These are phyloP conservation scores for Bombus pascuorum DNA, from an alignment of 1,140 invertebrate genomes.

Conservation along the genomic window DNA sequence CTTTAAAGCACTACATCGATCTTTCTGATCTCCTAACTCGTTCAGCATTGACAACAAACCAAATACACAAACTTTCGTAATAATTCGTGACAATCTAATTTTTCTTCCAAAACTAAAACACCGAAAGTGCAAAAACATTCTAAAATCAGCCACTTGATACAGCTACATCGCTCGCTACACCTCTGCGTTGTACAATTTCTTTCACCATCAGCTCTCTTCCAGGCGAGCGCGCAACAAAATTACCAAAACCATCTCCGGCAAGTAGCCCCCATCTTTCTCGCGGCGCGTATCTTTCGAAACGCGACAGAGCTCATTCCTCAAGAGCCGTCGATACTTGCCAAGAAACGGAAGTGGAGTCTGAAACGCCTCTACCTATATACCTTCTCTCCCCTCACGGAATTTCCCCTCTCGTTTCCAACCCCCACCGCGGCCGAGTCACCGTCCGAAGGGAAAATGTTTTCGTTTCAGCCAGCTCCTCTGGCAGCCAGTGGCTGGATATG, in stretches of 20 bases:
- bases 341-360: constrained; percentile 14
- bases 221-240: not conserved
- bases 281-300: not conserved
- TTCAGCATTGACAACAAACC: too few relatives aligned
- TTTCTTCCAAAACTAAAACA: too few relatives aligned
- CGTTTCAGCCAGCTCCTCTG: constrained; percentile 44
- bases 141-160: not conserved
- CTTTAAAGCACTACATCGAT: too few relatives aligned
- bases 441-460: constrained; percentile 45
- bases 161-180: not conserved
- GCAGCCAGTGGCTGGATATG: constrained; percentile 53
- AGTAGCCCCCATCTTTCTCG: not conserved
- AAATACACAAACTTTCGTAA: too few relatives aligned
- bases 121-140: too few relatives aligned
- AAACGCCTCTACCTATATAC: not conserved
- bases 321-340: constrained; percentile 28
- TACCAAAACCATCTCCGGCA: not conserved
- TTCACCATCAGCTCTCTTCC: not conserved
- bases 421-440: not conserved
- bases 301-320: not conserved
- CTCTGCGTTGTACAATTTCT: too few relatives aligned
- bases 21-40: too few relatives aligned
- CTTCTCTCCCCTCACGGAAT: not conserved
- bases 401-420: not conserved
- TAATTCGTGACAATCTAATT: too few relatives aligned